A percentile compares a stretch with the other conserved stretches of the same genome.
These are phyloP conservation scores for Streblospio benedicti DNA, from an alignment of 1,140 invertebrate species.

Conservation along the genomic window DNA sequence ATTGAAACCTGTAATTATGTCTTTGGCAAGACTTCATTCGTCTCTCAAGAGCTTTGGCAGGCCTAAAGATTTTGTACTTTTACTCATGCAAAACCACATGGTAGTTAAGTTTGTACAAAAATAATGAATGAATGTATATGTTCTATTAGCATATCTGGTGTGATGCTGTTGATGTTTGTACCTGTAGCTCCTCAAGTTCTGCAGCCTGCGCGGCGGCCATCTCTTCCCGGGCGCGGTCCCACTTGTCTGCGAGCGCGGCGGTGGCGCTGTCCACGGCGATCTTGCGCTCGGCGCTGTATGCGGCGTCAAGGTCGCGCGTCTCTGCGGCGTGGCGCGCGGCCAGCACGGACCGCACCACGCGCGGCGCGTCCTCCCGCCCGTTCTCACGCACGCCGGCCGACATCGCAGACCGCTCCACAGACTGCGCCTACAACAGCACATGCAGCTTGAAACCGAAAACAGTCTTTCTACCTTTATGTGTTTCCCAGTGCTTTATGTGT, in stretches of 20 bases:
- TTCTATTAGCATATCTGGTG: no score
- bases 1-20: no score
- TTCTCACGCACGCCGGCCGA: conserved; percentile 40
- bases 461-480: not conserved
- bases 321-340: conserved; percentile 39
- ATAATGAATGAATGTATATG: no score
- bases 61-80: no score
- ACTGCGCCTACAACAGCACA: conserved; percentile 26
- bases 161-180: no score
- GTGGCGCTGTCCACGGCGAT: conserved; percentile 38
- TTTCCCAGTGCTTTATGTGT: no score
- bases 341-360: conserved; percentile 38
- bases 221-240: conserved; percentile 29
- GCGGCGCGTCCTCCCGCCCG: conserved; percentile 38
- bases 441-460: not conserved
- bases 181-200: conserved; percentile 32
- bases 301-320: conserved; percentile 32
- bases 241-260: conserved; percentile 33
- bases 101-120: no score
- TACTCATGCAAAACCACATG: no score
- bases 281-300: conserved; percentile 32
- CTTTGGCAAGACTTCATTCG: no score
- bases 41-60: no score
- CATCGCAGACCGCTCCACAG: conserved; percentile 36
- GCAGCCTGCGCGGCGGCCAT: conserved; percentile 30